Evolutionary conservation across 2,113 vertebrate genomes (phyloP).

Genomic region (Gymnarchus niloticus): DNA sequence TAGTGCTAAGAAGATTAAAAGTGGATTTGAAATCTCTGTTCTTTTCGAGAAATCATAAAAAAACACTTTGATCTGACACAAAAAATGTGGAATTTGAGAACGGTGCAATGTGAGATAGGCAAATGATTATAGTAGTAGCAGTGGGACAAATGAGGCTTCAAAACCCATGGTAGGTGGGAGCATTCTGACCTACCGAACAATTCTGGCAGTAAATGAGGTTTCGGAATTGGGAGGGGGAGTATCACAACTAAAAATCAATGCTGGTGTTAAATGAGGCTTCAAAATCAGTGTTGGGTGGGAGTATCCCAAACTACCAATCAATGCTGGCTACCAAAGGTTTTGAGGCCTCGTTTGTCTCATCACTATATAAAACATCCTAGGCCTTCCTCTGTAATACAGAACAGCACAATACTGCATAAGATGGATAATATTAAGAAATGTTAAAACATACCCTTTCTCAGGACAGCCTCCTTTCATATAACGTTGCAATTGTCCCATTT

Average conservation of each 20-base stretch:
- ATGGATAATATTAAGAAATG: background rate
- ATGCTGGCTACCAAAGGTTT: too few species aligned
- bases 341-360: too few species aligned
- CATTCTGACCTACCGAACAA: too few species aligned
- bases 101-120: conserved; percentile 38
- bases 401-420: conserved; percentile 12
- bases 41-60: conserved; percentile 9
- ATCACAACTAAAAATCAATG: too few species aligned
- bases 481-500: background rate
- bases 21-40: conserved; percentile 21
- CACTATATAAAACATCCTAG: too few species aligned
- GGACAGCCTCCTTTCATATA: background rate
- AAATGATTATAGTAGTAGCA: conserved; percentile 51
- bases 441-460: background rate
- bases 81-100: conserved; percentile 41
- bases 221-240: too few species aligned
- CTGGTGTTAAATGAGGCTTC: too few species aligned
- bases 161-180: too few species aligned
- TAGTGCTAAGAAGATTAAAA: conserved; percentile 22
- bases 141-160: too few species aligned
- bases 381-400: conserved; percentile 18
- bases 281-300: too few species aligned
- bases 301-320: too few species aligned
- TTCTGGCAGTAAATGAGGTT: too few species aligned
- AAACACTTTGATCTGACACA: conserved; percentile 18